Base-by-base conservation (phyloP, 2,113 vertebrate genomes). In the Piprites chloris region DNA sequence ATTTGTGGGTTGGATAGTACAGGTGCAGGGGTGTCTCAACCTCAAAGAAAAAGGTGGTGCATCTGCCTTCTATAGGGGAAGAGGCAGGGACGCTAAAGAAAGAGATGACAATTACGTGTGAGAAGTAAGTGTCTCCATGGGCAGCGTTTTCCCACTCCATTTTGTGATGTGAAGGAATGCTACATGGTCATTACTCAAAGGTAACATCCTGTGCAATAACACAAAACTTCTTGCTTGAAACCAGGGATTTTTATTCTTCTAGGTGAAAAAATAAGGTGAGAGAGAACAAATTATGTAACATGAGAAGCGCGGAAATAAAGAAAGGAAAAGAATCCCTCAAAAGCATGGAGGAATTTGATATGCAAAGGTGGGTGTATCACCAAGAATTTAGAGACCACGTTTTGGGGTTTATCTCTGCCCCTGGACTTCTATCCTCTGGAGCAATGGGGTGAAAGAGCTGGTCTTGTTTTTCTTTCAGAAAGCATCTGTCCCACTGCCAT, bases 71-170 rank as follows among this genome's bases (percentile, higher is more conserved):
- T 50, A 9, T 35, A 50, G 50, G 53, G 39, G 26, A 83, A 80
- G 53, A 56, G 13, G 11, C 20, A 39, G 1, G 5, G 22, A 67
- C 0, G 0, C 19, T n/a, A 35, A 35, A 71, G 73, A 79, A 85
- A 24, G 26, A 53, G 14, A 17, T 27, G 9, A 62, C 7, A 59
- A 37, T 21, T 67, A 21, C 3, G 5, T 30, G 18, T 59, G 26
- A 63, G 37, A 61, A 73, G 39, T 35, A 32, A 56, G 8, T 1
- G 0, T 90, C 62, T 76, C 28, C 0, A 1, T n/a, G n/a, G 13
- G 28, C 9, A 76, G 4, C 1, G 2, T 26, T 78, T 61, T 20
- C 15, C 28, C 15, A 10, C 10, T 69, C 21, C 20, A 28, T 18
- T 9, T 56, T 28, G 32, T 42, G 42, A 42, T 33, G 15, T 49